Conservation (phyloP, 53 echinoderm and acorn worm genomes). For the Luidia sarsii region DNA sequence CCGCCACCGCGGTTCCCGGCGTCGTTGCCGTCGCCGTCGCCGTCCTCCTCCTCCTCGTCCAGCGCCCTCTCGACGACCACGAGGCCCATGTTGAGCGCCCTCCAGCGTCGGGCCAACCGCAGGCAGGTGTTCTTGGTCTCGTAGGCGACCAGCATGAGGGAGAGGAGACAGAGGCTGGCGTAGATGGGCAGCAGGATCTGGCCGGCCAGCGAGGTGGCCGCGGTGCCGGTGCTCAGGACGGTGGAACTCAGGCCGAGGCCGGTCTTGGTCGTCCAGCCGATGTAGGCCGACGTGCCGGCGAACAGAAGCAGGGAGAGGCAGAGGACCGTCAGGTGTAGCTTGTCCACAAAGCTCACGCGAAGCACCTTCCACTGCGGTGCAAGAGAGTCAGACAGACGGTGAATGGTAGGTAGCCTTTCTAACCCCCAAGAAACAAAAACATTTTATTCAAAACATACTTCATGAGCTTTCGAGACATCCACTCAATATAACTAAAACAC, state of each 20-base stretch:
- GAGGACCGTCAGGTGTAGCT: conserved; percentile 64
- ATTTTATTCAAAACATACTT: too few species aligned
- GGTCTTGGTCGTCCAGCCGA: conserved; percentile 72
- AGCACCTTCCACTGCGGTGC: conserved; percentile 63
- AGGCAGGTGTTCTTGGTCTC: conserved; percentile 65
- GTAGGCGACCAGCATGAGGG: conserved; percentile 65
- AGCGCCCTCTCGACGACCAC: conserved; percentile 10
- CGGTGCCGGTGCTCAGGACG: conserved; percentile 38
- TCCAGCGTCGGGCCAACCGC: conserved; percentile 70
- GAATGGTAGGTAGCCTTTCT: too few species aligned
- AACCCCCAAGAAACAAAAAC: too few species aligned
- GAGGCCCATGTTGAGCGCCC: conserved; percentile 67
- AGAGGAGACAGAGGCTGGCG: conserved; percentile 68
- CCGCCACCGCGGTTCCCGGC: neutral
- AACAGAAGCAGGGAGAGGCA: conserved; percentile 59
- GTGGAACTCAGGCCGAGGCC: too few species aligned
- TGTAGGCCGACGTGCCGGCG: conserved; percentile 59
- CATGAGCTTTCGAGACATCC: too few species aligned
- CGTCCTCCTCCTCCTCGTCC: neutral
- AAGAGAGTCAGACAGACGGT: neutral
- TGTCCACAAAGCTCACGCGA: conserved; percentile 50
- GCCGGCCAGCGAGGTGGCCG: conserved; percentile 52
- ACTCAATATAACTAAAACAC: too few species aligned
- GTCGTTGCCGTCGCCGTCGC: neutral
- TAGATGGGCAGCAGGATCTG: conserved; percentile 90